Base-by-base conservation (phyloP, 2,888 invertebrate genomes). In the Amorpha juglandis region DNA sequence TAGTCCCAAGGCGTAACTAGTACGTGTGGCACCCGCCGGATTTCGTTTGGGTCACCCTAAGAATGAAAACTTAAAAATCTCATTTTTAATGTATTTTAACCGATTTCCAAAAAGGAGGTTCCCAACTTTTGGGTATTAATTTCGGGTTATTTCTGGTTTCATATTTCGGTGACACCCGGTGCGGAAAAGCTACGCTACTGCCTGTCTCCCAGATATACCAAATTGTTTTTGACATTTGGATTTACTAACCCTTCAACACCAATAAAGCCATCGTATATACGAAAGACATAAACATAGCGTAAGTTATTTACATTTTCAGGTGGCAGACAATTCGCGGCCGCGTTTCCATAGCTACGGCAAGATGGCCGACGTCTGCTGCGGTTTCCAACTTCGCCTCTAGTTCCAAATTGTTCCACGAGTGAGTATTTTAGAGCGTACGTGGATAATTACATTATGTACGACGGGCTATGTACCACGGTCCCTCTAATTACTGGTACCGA, bases 391-490 rank as follows among this genome's bases (percentile, higher is more conserved):
- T 90, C 84, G 88, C 82, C 83, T 89, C 89, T 89, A 91, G 91
- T 91, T 91, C 91, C 90, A 92, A 92, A 93, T 92, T 92, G 92
- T 92, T 91, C 86, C 80, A 71, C 76, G 77, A 74, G 89, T 77
- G 83, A 83, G 89, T 91, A 88, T 90, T 91, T 88, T 87, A 90
- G 91, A 88, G 87, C 64, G 88, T 89, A 82, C 83, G 87, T 90
- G 90, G 88, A 90, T 91, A 90, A 92, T 92, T 91, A 92, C 87
- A 83, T 91, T 90, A 90, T 92, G 79, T 91, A 89, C 84, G 78
- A 77, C 78, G 76, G 79, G 86, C 83, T 92, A 91, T 90, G 53
- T 91, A 88, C 84, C 77, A 76, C 82, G 86, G 88, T 81, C 83
- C 79, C 87, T 89, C 90, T 92, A 92, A 92, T 92, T 92, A 91